phyloP scores from a whole-genome alignment of 2,888 invertebrate species.

The Rhimphoctona megacephalus region DNA sequence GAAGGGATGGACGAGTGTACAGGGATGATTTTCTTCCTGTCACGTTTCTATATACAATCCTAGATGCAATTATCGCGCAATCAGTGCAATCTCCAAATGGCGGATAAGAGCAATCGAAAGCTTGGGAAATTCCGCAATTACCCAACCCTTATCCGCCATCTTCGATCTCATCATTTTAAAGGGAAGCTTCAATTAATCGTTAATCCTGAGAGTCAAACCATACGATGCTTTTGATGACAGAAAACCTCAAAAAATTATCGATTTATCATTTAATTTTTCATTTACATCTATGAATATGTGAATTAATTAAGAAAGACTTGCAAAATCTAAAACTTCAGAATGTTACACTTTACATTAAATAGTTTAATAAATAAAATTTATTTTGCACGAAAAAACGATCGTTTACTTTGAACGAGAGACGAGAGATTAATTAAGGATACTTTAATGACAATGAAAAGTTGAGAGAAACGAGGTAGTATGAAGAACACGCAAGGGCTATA shows the following conservation, averaged over 20 bases:
- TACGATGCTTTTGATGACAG: not conserved
- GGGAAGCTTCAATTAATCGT: not conserved
- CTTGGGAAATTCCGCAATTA: constrained; percentile 63
- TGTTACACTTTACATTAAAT: no score
- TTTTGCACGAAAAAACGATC: not conserved
- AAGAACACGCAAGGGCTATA: constrained; percentile 49
- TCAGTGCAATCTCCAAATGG: constrained; percentile 60
- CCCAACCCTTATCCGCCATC: constrained; percentile 58
- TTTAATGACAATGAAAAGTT: constrained; percentile 4
- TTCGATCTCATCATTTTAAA: constrained; percentile 29
- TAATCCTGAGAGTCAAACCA: not conserved
- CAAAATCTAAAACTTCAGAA: not conserved
- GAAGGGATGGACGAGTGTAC: constrained; percentile 30
- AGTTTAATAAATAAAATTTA: not conserved
- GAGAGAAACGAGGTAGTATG: constrained; percentile 4
- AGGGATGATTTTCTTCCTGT: constrained; percentile 49
- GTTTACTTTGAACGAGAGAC: not conserved
- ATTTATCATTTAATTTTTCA: not conserved
- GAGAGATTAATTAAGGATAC: constrained; percentile 2
- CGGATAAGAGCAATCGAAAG: constrained; percentile 61
- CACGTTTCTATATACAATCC: constrained; percentile 15
- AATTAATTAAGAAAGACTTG: not conserved
- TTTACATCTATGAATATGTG: not conserved
- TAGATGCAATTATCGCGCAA: constrained; percentile 72
- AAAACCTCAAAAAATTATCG: not conserved